These are phyloP conservation scores for Sandelia bainsii DNA, from an alignment of 2,797 vertebrate genomes.

Conservation along the genomic window DNA sequence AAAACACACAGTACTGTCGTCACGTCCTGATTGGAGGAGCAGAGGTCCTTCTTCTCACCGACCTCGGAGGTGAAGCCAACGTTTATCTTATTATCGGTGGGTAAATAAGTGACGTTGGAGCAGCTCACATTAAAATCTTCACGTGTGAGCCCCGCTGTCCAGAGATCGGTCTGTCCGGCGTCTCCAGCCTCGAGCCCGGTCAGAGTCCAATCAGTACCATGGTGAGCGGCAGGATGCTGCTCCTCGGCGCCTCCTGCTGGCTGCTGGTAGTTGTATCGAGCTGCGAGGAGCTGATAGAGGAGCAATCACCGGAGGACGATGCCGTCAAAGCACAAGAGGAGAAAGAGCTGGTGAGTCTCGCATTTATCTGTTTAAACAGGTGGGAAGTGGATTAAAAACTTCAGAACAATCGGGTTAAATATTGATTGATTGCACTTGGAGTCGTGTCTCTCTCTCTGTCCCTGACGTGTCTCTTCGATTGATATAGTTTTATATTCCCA, in stretches of 20 bases:
- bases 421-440: too few relatives aligned
- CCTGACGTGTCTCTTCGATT: too few relatives aligned
- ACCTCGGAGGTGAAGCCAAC: conserved; percentile 1
- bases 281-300: conserved; percentile 28
- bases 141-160: background rate
- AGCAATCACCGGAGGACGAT: conserved; percentile 24
- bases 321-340: conserved; percentile 41
- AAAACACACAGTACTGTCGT: background rate
- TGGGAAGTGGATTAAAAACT: too few relatives aligned
- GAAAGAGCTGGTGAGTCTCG: conserved; percentile 56
- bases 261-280: conserved; percentile 40
- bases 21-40: conserved; percentile 39
- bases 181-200: background rate
- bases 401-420: too few relatives aligned
- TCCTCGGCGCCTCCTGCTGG: conserved; percentile 61
- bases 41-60: conserved; percentile 9
- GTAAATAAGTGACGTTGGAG: conserved; percentile 44
- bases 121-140: conserved; percentile 8
- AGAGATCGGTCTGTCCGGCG: background rate
- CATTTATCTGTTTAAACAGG: too few relatives aligned
- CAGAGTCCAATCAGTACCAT: conserved; percentile 22
- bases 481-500: too few relatives aligned
- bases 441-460: too few relatives aligned
- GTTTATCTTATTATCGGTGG: conserved; percentile 20
- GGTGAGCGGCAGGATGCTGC: conserved; percentile 49